Conservation (phyloP, 2,888 invertebrate genomes). For the Euplagia quadripunctaria region DNA sequence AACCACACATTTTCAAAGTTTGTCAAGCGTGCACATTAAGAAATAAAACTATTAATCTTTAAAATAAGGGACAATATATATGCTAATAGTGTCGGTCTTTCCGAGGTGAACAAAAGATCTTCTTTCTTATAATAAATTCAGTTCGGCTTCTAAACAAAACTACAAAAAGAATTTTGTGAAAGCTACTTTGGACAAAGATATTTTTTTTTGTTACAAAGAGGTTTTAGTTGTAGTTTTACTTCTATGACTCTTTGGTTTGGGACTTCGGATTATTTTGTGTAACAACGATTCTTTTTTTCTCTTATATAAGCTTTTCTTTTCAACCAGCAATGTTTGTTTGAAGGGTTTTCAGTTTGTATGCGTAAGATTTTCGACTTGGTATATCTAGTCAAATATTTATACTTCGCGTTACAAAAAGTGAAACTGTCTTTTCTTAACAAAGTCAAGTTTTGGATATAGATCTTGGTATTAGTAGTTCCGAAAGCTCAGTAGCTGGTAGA, state of each 20-base stretch:
- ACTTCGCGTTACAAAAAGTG: too few relatives aligned
- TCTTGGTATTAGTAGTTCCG: too few relatives aligned
- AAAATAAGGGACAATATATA: constrained; percentile 54
- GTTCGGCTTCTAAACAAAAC: constrained; percentile 51
- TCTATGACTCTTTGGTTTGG: constrained; percentile 7
- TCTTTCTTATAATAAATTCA: constrained; percentile 53
- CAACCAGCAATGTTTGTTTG: background rate
- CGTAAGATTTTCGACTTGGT: background rate
- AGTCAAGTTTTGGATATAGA: too few relatives aligned
- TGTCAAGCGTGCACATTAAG: constrained; percentile 42
- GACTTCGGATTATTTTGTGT: background rate
- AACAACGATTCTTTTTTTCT: background rate
- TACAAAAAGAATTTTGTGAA: constrained; percentile 53
- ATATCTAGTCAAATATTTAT: too few relatives aligned
- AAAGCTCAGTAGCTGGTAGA: too few relatives aligned
- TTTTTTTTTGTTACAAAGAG: constrained; percentile 32
- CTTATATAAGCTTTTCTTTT: background rate
- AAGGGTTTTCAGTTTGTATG: background rate
- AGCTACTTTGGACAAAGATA: constrained; percentile 46
- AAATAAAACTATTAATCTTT: constrained; percentile 57
- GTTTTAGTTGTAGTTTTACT: constrained; percentile 28
- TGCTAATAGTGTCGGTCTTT: constrained; percentile 56
- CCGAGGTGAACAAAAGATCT: constrained; percentile 52
- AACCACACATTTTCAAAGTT: constrained; percentile 16
- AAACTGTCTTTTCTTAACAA: too few relatives aligned